These are phyloP conservation scores for Aspidiotus destructor DNA, from an alignment of 2,888 invertebrate genomes.

Conservation along the genomic window DNA sequence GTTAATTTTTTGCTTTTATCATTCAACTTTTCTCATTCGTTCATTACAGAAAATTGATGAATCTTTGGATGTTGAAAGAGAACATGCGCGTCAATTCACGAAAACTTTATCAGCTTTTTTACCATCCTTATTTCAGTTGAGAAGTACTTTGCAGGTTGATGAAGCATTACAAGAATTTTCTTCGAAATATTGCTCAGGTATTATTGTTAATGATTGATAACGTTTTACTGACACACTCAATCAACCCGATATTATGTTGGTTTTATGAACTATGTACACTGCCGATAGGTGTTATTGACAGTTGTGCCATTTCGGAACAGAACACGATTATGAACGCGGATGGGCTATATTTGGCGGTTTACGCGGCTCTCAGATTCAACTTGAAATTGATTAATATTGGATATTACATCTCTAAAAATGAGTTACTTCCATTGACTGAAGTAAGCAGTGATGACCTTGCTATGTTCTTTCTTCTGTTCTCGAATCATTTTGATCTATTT, in stretches of 20 bases:
- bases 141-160: constrained; percentile 74
- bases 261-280: not conserved
- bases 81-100: constrained; percentile 75
- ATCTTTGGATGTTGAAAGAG: constrained; percentile 61
- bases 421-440: constrained; percentile 46
- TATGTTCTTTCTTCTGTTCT: too few relatives aligned
- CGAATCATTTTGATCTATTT: too few relatives aligned
- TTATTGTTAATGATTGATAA: not conserved
- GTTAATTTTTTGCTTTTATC: too few relatives aligned
- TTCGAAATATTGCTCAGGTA: constrained; percentile 79
- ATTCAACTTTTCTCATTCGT: not conserved
- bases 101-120: constrained; percentile 54
- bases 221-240: not conserved
- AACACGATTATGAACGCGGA: constrained; percentile 81
- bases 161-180: constrained; percentile 86
- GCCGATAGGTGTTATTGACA: constrained; percentile 27
- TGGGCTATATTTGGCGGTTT: constrained; percentile 84
- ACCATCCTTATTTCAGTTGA: constrained; percentile 62
- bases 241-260: not conserved
- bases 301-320: constrained; percentile 31
- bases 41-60: constrained; percentile 15
- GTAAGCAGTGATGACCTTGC: constrained; percentile 38
- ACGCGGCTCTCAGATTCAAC: constrained; percentile 71
- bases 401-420: constrained; percentile 53
- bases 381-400: constrained; percentile 65